Evolutionary conservation across 2,888 invertebrate species (phyloP).

Genomic region (Hipparchia semele): DNA sequence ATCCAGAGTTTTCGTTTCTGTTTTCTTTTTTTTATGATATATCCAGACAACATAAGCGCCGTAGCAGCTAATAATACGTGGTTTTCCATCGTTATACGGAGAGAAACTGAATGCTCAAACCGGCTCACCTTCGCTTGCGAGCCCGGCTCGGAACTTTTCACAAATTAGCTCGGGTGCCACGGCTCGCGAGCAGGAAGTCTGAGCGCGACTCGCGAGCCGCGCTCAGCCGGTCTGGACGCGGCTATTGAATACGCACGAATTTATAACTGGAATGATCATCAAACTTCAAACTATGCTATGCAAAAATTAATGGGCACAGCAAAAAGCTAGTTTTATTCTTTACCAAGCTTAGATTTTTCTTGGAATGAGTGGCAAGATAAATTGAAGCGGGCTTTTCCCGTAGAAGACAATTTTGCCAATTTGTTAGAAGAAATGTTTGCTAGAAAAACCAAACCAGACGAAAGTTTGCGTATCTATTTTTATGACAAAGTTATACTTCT

Average conservation of each 20-base stretch:
- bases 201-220: slow-evolving; percentile 6
- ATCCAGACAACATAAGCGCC: slow-evolving; percentile 13
- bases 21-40: not conserved
- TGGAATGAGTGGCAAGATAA: too few relatives aligned
- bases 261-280: too few relatives aligned
- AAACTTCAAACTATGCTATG: too few relatives aligned
- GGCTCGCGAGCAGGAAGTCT: slow-evolving; percentile 18
- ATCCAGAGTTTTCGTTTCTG: slow-evolving; percentile 3
- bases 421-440: too few relatives aligned
- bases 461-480: slow-evolving; percentile 26
- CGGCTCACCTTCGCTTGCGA: slow-evolving; percentile 9
- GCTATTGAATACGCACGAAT: not conserved
- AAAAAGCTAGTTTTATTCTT: too few relatives aligned
- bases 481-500: slow-evolving; percentile 38
- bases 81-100: slow-evolving; percentile 21
- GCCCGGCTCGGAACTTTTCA: slow-evolving; percentile 6
- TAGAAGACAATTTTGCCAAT: too few relatives aligned
- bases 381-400: too few relatives aligned
- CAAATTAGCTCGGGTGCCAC: slow-evolving; percentile 7
- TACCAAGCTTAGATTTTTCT: too few relatives aligned
- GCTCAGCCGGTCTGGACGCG: slow-evolving; percentile 7
- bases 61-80: slow-evolving; percentile 21
- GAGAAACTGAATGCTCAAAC: slow-evolving; percentile 20
- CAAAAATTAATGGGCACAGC: too few relatives aligned
- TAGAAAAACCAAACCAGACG: too few relatives aligned